Evolutionary conservation across 2,888 invertebrate species (phyloP).

Genomic region (Cecidostiba fungosa): DNA sequence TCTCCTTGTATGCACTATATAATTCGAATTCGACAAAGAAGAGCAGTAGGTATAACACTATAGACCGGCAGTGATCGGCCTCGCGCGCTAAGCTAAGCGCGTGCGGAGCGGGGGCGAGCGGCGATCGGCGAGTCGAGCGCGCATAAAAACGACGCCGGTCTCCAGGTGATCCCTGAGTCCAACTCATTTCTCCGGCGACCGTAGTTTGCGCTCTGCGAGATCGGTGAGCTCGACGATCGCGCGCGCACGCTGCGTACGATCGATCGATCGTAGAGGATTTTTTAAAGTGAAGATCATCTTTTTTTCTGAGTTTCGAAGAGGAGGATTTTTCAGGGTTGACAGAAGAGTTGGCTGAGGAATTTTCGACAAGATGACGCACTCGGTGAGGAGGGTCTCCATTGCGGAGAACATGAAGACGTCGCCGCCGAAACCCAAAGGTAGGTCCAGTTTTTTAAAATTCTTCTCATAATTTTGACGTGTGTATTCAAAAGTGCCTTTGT

Average conservation of each 20-base stretch:
- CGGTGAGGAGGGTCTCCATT: constrained; percentile 73
- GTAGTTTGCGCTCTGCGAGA: neutral
- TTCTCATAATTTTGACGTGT: neutral
- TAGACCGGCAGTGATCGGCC: neutral
- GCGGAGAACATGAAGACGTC: constrained; percentile 75
- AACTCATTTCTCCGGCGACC: constrained; percentile 34
- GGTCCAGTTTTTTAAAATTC: neutral
- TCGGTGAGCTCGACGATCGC: constrained; percentile 15
- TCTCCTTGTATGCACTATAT: neutral
- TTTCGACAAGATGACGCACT: constrained; percentile 68
- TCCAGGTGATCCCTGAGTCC: constrained; percentile 45
- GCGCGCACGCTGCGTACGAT: constrained; percentile 6
- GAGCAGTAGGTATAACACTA: neutral
- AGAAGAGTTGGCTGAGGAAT: neutral
- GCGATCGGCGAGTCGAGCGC: constrained; percentile 32
- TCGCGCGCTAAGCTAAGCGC: neutral
- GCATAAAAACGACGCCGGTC: constrained; percentile 55
- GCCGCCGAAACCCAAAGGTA: constrained; percentile 73
- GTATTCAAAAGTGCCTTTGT: neutral
- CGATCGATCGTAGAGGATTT: neutral
- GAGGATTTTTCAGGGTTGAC: neutral
- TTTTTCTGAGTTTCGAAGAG: neutral
- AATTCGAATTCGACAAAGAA: constrained; percentile 1
- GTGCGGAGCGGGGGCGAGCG: constrained; percentile 9
- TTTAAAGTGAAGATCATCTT: neutral